Conservation (phyloP, 1,140 invertebrate genomes). For the Conus betulinus region DNA sequence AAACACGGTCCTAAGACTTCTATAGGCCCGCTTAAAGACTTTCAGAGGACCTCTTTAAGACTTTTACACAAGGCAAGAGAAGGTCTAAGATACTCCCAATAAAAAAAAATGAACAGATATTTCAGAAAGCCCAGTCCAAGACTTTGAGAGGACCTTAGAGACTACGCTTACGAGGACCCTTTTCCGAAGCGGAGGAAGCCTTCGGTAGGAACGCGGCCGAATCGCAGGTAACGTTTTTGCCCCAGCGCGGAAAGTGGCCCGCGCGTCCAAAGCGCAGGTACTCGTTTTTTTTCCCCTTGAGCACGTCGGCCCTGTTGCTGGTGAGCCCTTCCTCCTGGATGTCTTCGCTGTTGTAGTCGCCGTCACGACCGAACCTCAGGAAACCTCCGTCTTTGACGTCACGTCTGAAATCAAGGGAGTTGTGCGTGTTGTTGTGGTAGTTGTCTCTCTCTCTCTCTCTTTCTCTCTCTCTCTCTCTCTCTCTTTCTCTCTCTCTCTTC, state of each 20-base stretch:
- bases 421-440: too few relatives aligned
- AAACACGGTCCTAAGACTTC: too few relatives aligned
- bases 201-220: slow-evolving; percentile 41
- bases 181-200: slow-evolving; percentile 19
- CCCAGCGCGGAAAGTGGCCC: slow-evolving; percentile 13
- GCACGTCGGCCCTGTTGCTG: not conserved
- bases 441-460: too few relatives aligned
- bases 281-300: not conserved
- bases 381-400: not conserved
- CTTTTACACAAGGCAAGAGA: too few relatives aligned
- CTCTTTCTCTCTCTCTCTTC: too few relatives aligned
- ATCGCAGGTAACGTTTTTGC: slow-evolving; percentile 68
- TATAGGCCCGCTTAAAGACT: too few relatives aligned
- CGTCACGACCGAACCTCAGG: not conserved
- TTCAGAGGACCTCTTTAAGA: too few relatives aligned
- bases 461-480: too few relatives aligned
- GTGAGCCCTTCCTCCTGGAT: not conserved
- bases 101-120: too few relatives aligned
- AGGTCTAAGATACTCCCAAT: too few relatives aligned
- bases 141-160: too few relatives aligned
- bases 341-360: not conserved
- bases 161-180: not conserved
- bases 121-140: too few relatives aligned
- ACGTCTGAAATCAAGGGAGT: not conserved
- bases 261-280: slow-evolving; percentile 20